Evolutionary conservation across 2,113 vertebrate species (phyloP), one percentile per base, ranked within the genome.

Genomic region (Microtus oregoni): DNA sequence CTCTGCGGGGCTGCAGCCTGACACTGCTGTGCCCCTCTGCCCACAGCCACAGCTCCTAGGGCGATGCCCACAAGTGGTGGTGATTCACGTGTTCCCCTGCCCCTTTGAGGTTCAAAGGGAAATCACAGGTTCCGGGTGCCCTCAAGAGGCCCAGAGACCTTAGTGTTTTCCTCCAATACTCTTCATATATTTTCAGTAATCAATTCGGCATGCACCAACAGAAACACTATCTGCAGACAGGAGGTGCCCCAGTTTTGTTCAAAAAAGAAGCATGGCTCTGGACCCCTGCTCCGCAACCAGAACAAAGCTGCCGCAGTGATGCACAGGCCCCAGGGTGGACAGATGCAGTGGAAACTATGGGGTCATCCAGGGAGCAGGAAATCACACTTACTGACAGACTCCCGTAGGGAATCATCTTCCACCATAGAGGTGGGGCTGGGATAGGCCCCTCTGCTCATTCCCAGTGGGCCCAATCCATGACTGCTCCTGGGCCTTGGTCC

Each of bases 321-420:
- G 75, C 52, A 50, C 50, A 75, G 50, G 17, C 4, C 65, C 44
- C 65, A n/a, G 44, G 20, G 72, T 2, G n/a, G 58, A 32, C 0
- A 11, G 85, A 28, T 7, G 12, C 4, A 12, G 35, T 1, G 41
- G 77, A 47, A 58, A 83, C 3, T 0, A 1, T 0, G 73, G 19
- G 73, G 20, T 0, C 3, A 61, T 7, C 20, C 8, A 0, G 9
- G 41, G 70, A 58, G 58, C 26, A 72, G 41, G 17, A 0, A 72
- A 41, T 32, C n/a, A 79, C 63, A 82, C 77, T 11, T 81, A 68
- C 12, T 9, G 44, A n/a, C 50, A 30, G 41, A 38, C 26, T 90
- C 73, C 47, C 70, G n/a, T 58, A 50, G 3, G 13, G 55, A 81
- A 77, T 44, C 12, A n/a, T 55, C 76, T 3, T 32, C 67, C 41